Percentiles rank a stretch among this genome's conserved stretches.
phyloP scores from a whole-genome alignment of 2,797 vertebrate genomes.

The Meda fulgida region DNA sequence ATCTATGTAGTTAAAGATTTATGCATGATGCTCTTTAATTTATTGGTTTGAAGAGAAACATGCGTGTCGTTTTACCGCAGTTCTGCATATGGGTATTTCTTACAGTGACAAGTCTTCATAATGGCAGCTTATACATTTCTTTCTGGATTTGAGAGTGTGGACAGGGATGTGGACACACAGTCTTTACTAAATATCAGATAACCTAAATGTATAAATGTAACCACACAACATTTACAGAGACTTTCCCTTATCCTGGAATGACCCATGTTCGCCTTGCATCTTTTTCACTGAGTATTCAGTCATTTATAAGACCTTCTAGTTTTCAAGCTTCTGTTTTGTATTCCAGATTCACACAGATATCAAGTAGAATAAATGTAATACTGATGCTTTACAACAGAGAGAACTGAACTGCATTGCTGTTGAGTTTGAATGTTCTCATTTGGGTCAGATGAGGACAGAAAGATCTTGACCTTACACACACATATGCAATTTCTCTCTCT shows the following conservation, averaged over 20 bases:
- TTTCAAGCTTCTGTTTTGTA: conserved; percentile 3
- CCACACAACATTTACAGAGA: neutral
- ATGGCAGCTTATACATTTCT: neutral
- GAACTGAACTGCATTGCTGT: neutral
- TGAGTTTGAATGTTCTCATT: conserved; percentile 2
- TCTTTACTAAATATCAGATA: neutral
- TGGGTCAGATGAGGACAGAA: conserved; percentile 3
- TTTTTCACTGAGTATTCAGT: neutral
- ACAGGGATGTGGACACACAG: no score
- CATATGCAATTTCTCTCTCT: neutral
- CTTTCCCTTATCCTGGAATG: neutral
- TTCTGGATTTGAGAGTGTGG: neutral
- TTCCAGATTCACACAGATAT: conserved; percentile 20
- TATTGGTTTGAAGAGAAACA: conserved; percentile 19
- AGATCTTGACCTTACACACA: conserved; percentile 19
- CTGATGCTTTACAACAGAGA: neutral
- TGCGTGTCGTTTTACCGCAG: neutral
- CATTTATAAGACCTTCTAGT: neutral
- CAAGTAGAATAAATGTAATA: conserved; percentile 4
- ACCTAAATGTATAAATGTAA: neutral
- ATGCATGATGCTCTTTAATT: neutral
- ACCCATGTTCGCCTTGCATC: neutral
- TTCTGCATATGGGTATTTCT: neutral
- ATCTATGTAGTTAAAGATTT: neutral
- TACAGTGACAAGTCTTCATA: neutral